Conservation (phyloP, 30 jellyfish, hydroid and myxozoan species). For the Cassiopea andromeda region DNA sequence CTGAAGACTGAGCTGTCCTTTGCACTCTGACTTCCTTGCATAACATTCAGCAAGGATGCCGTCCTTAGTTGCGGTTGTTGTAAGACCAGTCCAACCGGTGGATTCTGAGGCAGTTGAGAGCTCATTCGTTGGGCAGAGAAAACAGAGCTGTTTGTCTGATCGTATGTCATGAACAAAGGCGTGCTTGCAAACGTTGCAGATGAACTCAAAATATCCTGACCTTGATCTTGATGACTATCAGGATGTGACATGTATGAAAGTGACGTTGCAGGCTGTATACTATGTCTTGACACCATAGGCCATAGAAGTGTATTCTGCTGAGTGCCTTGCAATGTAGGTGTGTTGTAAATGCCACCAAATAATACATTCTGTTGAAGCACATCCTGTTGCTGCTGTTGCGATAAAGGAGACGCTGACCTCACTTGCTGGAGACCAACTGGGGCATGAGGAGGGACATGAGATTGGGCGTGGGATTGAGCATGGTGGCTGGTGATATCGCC, state of each 20-base stretch:
- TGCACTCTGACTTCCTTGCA: conserved; percentile 48
- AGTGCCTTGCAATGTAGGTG: conserved; percentile 70
- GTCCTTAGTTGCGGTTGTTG: conserved; percentile 76
- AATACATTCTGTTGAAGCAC: conserved; percentile 41
- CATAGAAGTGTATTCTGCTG: conserved; percentile 86
- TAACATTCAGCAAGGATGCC: conserved; percentile 59
- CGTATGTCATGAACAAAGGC: conserved; percentile 77
- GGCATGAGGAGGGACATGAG: too few relatives aligned
- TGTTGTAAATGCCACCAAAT: conserved; percentile 69
- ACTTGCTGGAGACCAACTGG: conserved; percentile 59
- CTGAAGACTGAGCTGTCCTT: conserved; percentile 58
- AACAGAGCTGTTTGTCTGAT: conserved; percentile 60
- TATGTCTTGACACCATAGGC: conserved; percentile 87
- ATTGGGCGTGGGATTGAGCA: too few relatives aligned
- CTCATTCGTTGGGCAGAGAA: conserved; percentile 75
- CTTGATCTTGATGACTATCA: conserved; percentile 54
- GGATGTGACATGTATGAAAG: conserved; percentile 63
- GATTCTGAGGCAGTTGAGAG: conserved; percentile 77
- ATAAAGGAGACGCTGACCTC: conserved; percentile 77
- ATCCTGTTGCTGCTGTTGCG: conserved; percentile 82
- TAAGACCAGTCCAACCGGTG: conserved; percentile 62
- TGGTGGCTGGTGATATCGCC: conserved; percentile 66
- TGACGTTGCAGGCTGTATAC: conserved; percentile 68
- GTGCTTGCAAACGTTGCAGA: conserved; percentile 65
- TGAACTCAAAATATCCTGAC: conserved; percentile 63